Percentiles rank a stretch among this genome's conserved stretches.
phyloP scores from a whole-genome alignment of 1,140 invertebrate genomes.

The Paraescarpia echinospica region DNA sequence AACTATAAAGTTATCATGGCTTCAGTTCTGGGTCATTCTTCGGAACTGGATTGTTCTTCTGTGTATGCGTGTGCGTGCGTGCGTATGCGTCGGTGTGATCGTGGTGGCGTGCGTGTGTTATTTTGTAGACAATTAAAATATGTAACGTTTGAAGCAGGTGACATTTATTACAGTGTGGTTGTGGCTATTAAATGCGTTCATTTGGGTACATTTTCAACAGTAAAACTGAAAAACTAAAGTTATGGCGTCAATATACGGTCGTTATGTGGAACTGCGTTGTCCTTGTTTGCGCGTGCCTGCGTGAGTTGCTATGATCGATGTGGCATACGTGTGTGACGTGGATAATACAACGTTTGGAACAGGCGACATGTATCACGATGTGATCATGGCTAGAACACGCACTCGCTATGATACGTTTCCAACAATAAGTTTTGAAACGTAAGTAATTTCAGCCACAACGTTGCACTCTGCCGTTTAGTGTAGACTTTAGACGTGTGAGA shows the following conservation, averaged over 20 bases:
- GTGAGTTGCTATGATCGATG: too few relatives aligned
- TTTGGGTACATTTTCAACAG: too few relatives aligned
- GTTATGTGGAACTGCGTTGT: too few relatives aligned
- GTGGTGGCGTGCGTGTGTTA: not conserved
- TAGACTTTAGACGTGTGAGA: not conserved
- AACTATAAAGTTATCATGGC: not conserved
- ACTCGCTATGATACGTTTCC: not conserved
- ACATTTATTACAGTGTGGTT: not conserved
- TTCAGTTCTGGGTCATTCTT: not conserved
- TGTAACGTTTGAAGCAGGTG: not conserved
- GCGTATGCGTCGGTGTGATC: not conserved
- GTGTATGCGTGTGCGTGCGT: not conserved
- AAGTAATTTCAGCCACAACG: not conserved
- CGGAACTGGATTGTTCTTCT: not conserved
- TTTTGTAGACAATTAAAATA: not conserved
- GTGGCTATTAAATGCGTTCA: not conserved
- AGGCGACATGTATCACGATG: not conserved
- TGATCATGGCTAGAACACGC: not conserved
- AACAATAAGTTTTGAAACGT: not conserved
- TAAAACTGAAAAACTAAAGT: too few relatives aligned
- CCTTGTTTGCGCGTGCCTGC: too few relatives aligned
- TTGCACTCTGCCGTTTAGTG: not conserved
- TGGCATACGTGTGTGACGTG: not conserved
- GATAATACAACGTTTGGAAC: not conserved
- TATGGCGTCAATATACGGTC: too few relatives aligned